These are phyloP conservation scores for Gryllus bimaculatus DNA, from an alignment of 1,140 invertebrate genomes.

Conservation along the genomic window DNA sequence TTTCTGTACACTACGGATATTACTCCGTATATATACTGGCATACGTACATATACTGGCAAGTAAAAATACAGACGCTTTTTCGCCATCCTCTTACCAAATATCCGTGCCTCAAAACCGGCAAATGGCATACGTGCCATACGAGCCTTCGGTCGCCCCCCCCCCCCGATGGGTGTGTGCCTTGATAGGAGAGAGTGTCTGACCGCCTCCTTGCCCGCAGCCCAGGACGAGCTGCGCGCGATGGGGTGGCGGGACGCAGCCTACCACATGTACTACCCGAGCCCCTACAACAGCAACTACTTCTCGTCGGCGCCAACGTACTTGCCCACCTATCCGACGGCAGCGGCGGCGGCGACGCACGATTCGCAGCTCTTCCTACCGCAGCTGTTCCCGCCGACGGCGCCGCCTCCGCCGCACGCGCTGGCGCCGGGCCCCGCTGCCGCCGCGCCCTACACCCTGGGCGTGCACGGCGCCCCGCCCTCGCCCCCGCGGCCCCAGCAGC, in stretches of 20 bases:
- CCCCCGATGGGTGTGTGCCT: not conserved
- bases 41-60: no score
- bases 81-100: no score
- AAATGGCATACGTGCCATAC: no score
- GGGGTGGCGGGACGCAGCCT: not conserved
- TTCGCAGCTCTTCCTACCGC: not conserved
- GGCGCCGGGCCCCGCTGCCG: no score
- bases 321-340: not conserved
- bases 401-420: not conserved
- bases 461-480: not conserved
- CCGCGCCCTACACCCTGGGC: not conserved
- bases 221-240: not conserved
- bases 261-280: not conserved
- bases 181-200: no score
- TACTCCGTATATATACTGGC: no score
- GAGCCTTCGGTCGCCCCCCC: no score
- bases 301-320: not conserved
- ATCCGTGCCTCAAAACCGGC: no score
- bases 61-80: no score
- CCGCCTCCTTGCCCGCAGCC: not conserved
- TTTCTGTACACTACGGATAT: no score
- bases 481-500: not conserved
- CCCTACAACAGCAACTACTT: not conserved
- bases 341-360: not conserved
- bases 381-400: not conserved